Evolutionary conservation across 2,888 invertebrate genomes (phyloP), one percentile per base, ranked within the genome.

Genomic region (Myopa tessellatipennis): DNA sequence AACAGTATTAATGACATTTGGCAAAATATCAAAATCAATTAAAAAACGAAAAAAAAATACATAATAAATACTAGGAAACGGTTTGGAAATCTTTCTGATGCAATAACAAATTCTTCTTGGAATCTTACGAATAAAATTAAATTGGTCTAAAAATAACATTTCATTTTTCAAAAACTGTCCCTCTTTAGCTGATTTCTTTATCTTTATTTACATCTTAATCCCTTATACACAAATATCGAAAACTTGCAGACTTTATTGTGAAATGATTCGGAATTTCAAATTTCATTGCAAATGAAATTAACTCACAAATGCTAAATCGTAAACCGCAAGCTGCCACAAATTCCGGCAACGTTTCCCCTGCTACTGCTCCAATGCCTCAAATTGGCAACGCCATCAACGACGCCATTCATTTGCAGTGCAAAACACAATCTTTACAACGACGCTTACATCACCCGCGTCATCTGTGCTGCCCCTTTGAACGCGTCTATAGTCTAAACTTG

Each of bases 361-460:
- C 50, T 8, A 10, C 14, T 55, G 4, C 5, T 4, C 14, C 55
- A 55, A 55, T n/a, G 2, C 10, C 8, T 6, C 34, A 65, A 36
- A 36, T 36, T 36, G 65, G 38, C 65, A 65, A 65, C 36, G 38
- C 36, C 12, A 38, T 38, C 65, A 65, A 65, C 65, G 61, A 61
- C 61, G 61, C 61, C 61, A 65, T 65, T 65, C 38, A 38, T 65
- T 65, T 16, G 14, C 26, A 38, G 12, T 16, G 16, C 65, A 65
- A 65, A 18, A 65, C 45, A 45, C 45, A 8, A 10, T 10, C 6
- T 45, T 26, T 26, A 26, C 26, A 26, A 26, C 26, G 26, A 26
- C 26, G 26, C 26, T 1, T 1, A 0, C 58, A 5, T 58, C 58
- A 58, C 18, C 4, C 16, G 58, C 18, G 5, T 18, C n/a, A 7